These are phyloP conservation scores for Protosalanx chinensis DNA, from an alignment of 2,797 vertebrate genomes.

Conservation along the genomic window DNA sequence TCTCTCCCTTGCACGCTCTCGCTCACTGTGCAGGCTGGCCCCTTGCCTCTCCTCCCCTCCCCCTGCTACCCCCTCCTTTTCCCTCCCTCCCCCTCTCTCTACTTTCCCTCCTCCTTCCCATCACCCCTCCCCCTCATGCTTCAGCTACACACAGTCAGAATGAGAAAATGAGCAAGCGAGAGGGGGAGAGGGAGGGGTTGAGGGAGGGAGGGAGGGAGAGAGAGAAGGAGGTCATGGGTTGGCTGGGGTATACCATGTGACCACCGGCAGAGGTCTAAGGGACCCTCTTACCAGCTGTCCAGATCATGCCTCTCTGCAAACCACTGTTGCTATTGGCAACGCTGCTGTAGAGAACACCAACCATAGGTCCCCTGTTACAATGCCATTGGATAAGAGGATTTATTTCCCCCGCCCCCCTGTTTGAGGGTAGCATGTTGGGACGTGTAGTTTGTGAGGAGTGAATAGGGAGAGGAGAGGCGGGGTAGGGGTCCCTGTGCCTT, in stretches of 20 bases:
- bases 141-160: constrained; percentile 36
- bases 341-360: constrained; percentile 63
- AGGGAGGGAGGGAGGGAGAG: constrained; percentile 34
- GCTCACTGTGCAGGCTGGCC: constrained; percentile 48
- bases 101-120: constrained; percentile 55
- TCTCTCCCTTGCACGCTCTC: constrained; percentile 54
- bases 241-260: constrained; percentile 65
- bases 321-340: constrained; percentile 77
- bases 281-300: constrained; percentile 75
- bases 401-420: constrained; percentile 37
- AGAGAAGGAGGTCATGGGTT: constrained; percentile 52
- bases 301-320: constrained; percentile 71
- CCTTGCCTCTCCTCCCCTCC: constrained; percentile 39
- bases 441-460: constrained; percentile 57
- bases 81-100: constrained; percentile 36
- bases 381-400: constrained; percentile 65
- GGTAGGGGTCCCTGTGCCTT: constrained; percentile 36
- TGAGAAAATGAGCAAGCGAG: constrained; percentile 53
- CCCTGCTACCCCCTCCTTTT: constrained; percentile 19
- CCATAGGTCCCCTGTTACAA: constrained; percentile 49
- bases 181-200: constrained; percentile 39
- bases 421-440: constrained; percentile 64
- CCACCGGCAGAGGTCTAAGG: constrained; percentile 40
- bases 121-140: constrained; percentile 58
- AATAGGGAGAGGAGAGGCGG: constrained; percentile 12